phyloP scores from a whole-genome alignment of 2,113 vertebrate species.

The Microtus ochrogaster region DNA sequence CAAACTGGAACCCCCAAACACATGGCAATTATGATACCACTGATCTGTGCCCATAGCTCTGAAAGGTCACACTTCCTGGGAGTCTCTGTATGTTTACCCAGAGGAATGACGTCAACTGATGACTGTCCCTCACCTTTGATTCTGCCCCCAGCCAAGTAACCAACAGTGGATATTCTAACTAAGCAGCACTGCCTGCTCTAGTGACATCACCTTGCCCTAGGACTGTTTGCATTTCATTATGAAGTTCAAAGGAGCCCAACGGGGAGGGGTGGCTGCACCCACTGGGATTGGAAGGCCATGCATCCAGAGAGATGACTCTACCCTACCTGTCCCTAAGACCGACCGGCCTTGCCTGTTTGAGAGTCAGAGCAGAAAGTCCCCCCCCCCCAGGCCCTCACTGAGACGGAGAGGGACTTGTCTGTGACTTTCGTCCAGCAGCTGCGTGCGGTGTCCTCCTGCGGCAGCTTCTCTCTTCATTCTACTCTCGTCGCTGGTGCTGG shows the following conservation, averaged over 20 bases:
- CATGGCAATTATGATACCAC: rapidly evolving
- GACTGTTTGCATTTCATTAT: neutral
- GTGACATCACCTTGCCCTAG: neutral
- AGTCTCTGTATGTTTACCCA: rapidly evolving
- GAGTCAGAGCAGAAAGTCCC: neutral
- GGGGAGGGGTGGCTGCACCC: neutral
- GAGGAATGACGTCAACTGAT: neutral
- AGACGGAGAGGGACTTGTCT: rapidly evolving
- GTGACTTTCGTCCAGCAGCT: neutral
- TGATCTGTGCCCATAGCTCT: neutral
- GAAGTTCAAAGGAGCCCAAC: neutral
- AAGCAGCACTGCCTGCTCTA: neutral
- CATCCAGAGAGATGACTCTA: rapidly evolving
- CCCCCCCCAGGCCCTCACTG: neutral
- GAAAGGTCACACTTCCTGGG: too few species aligned
- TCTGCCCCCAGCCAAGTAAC: neutral
- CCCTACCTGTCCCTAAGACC: rapidly evolving
- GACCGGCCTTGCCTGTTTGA: rapidly evolving
- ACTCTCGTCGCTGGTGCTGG: rapidly evolving
- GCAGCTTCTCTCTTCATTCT: neutral
- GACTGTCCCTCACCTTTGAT: neutral
- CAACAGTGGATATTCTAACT: neutral
- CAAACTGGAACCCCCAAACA: neutral
- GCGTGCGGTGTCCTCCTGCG: rapidly evolving
- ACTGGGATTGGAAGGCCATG: too few species aligned